A percentile compares a stretch with the other conserved stretches of the same genome.
These are phyloP conservation scores for Tursiops truncatus DNA, from an alignment of 2,113 vertebrate genomes.

Conservation along the genomic window DNA sequence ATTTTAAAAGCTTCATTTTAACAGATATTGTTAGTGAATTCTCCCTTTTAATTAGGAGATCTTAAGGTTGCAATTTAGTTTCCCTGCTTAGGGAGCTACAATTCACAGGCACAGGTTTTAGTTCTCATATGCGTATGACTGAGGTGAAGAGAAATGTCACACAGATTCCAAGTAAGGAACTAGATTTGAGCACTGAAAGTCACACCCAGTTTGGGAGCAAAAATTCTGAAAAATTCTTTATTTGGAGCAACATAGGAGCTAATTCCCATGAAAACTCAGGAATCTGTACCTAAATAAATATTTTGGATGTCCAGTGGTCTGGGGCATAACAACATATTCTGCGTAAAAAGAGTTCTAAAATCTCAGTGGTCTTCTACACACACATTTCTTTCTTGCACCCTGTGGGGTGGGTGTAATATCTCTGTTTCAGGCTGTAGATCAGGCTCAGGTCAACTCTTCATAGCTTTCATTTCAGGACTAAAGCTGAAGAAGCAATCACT, in stretches of 20 bases:
- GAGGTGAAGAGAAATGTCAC: not conserved
- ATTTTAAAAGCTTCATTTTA: not conserved
- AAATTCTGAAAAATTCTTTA: not conserved
- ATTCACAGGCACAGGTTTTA: not conserved
- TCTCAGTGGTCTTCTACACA: not conserved
- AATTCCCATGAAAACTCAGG: not conserved
- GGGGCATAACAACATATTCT: not conserved
- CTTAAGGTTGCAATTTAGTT: not conserved
- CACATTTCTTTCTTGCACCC: not conserved
- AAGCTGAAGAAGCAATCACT: not conserved
- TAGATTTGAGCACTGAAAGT: not conserved
- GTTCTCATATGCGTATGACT: not conserved
- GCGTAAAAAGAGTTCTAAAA: not conserved
- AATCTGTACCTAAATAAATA: not conserved
- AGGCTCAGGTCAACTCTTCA: not conserved
- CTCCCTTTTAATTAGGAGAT: not conserved
- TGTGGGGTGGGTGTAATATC: not conserved
- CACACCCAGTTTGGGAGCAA: not conserved
- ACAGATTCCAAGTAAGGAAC: not conserved
- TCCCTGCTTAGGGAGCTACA: not conserved
- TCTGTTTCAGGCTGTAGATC: not conserved
- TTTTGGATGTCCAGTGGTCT: not conserved
- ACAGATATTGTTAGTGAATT: conserved; percentile 18
- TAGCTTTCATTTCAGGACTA: not conserved
- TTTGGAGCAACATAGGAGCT: not conserved